Evolutionary conservation across 2,113 vertebrate species (phyloP), one percentile per base, ranked within the genome.

Genomic region (Eubucco bourcierii): DNA sequence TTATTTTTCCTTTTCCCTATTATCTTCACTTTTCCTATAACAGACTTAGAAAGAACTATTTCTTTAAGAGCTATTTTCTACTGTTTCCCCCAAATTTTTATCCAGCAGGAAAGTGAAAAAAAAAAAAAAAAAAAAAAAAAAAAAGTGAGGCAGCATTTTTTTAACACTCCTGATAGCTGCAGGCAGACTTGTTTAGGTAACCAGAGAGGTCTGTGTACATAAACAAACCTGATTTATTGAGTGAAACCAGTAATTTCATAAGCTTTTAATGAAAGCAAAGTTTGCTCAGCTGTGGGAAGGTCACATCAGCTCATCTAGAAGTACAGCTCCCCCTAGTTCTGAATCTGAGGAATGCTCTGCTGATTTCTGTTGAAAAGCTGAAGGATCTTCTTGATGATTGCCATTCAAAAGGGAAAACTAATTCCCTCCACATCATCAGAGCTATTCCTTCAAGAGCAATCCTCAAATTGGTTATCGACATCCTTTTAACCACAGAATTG

Each of bases 321-420:
- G 58, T 37, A 78, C 83, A 93, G 96, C 93, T 90, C 94, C 95
- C 89, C 18, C 94, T 94, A 80, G 78, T n/a, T 7, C 82, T 85
- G 71, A 24, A n/a, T 28, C 20, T 16, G 23, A 68, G 83, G 66
- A 96, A 75, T 5, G 4, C 70, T 74, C 34, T 0, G 6, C 53
- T 21, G 7, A 0, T 24, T 33, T 21, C 50, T 14, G 3, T 5
- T 23, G 28, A 7, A 24, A 60, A 37, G 4, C 55, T 9, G 23
- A 14, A 73, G 5, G 2, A 60, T 27, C n/a, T n/a, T 15, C 63
- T 46, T 29, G 5, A 15, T 34, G 60, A 55, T 28, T 64, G 28
- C 31, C 44, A 71, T 80, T 68, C 1, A 2, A 50, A 73, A 64
- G 37, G 24, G 52, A 80, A 70, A 18, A 34, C 2, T 47, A 3